phyloP scores from a whole-genome alignment of 2,797 vertebrate species.

The Erethizon dorsatum region DNA sequence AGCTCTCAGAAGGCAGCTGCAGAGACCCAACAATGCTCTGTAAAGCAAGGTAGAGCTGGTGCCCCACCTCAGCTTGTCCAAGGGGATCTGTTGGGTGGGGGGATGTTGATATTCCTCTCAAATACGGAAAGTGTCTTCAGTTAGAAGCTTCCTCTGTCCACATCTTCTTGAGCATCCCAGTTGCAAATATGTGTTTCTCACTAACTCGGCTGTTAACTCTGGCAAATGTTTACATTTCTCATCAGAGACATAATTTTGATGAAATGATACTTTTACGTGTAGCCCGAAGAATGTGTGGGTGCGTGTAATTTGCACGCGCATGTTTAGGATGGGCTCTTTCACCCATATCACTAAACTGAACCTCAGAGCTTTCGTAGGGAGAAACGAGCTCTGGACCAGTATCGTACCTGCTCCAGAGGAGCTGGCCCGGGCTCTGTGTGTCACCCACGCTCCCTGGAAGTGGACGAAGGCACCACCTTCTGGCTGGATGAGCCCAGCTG shows the following conservation, averaged over 20 bases:
- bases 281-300: neutral
- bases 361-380: neutral
- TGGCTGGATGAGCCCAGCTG: neutral
- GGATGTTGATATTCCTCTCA: slow-evolving; percentile 57
- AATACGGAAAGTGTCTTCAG: slow-evolving; percentile 68
- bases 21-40: slow-evolving; percentile 83
- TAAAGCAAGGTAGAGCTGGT: slow-evolving; percentile 80
- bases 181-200: slow-evolving; percentile 49
- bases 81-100: neutral
- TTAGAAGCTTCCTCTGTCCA: slow-evolving; percentile 49
- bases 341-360: neutral
- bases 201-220: neutral
- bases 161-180: slow-evolving; percentile 48
- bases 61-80: slow-evolving; percentile 1
- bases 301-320: neutral
- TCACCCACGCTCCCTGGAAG: neutral
- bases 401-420: neutral
- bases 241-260: neutral
- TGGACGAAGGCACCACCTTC: neutral
- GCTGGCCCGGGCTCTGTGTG: too few relatives aligned
- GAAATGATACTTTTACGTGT: neutral
- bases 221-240: neutral
- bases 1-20: slow-evolving; percentile 81
- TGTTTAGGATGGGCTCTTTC: neutral
- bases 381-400: neutral